A percentile compares a stretch with the other conserved stretches of the same genome.
Conservation (phyloP, 35 echinoderm and acorn worm genomes). For the Amphiura filiformis region DNA sequence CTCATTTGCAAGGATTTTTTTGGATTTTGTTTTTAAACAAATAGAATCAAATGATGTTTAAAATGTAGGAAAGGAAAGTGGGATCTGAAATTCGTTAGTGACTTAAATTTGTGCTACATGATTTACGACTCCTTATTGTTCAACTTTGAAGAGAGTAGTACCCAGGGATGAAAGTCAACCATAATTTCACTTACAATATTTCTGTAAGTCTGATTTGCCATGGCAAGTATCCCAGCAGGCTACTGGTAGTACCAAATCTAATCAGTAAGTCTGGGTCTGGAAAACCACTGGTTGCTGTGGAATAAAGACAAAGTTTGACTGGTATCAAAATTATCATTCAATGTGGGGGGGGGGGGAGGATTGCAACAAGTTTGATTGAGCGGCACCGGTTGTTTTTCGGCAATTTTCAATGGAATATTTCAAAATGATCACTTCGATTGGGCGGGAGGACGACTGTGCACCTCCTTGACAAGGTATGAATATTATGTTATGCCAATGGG, state of each 20-base stretch:
- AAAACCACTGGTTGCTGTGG: constrained; percentile 20
- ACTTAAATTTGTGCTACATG: neutral
- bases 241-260: constrained; percentile 13
- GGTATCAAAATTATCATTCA: neutral
- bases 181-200: constrained; percentile 26
- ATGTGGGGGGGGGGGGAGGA: neutral
- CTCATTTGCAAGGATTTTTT: neutral
- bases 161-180: neutral
- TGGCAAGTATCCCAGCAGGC: constrained; percentile 20
- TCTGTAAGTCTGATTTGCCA: constrained; percentile 38
- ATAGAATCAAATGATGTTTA: neutral
- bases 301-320: neutral
- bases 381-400: too few relatives aligned
- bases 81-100: neutral
- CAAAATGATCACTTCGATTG: too few relatives aligned
- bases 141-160: neutral
- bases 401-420: too few relatives aligned
- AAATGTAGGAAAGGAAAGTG: too few relatives aligned
- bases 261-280: constrained; percentile 28
- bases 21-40: too few relatives aligned
- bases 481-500: too few relatives aligned
- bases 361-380: neutral
- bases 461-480: too few relatives aligned
- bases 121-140: neutral
- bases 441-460: too few relatives aligned